Conservation (phyloP, 2,888 invertebrate genomes). For the Tribolium freemani region DNA sequence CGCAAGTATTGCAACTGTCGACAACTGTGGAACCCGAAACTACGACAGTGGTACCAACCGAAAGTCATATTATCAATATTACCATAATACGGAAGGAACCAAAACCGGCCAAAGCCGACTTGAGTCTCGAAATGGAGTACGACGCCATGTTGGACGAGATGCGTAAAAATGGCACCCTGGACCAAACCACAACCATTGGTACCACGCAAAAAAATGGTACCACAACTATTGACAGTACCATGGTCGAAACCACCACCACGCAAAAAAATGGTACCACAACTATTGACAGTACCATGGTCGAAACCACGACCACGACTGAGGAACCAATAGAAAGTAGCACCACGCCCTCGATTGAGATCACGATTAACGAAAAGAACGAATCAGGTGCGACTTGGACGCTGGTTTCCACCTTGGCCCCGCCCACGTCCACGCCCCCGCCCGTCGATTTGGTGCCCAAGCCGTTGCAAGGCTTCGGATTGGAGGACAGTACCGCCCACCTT, state of each 20-base stretch:
- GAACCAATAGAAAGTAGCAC: too few relatives aligned
- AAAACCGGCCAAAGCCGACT: slow-evolving; percentile 55
- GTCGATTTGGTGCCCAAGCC: slow-evolving; percentile 72
- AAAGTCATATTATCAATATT: slow-evolving; percentile 50
- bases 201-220: not conserved
- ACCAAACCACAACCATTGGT: not conserved
- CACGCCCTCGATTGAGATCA: slow-evolving; percentile 44
- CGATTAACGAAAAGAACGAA: slow-evolving; percentile 46
- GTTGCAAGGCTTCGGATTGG: slow-evolving; percentile 78
- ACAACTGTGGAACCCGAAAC: slow-evolving; percentile 48
- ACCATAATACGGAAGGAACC: slow-evolving; percentile 50
- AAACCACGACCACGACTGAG: slow-evolving; percentile 42
- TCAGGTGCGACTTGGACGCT: slow-evolving; percentile 69
- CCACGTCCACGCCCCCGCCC: slow-evolving; percentile 54
- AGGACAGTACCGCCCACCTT: slow-evolving; percentile 80
- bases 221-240: slow-evolving; percentile 34
- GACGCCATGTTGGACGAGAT: slow-evolving; percentile 22
- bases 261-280: slow-evolving; percentile 5
- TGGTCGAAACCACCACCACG: slow-evolving; percentile 22
- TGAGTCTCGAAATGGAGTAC: slow-evolving; percentile 51
- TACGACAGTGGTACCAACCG: not conserved
- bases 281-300: slow-evolving; percentile 26
- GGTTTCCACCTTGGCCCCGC: slow-evolving; percentile 69
- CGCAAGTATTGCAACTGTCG: slow-evolving; percentile 53
- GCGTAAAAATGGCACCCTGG: slow-evolving; percentile 35